Conservation (phyloP, 2,797 vertebrate species). For the Sarcophilus harrisii region DNA sequence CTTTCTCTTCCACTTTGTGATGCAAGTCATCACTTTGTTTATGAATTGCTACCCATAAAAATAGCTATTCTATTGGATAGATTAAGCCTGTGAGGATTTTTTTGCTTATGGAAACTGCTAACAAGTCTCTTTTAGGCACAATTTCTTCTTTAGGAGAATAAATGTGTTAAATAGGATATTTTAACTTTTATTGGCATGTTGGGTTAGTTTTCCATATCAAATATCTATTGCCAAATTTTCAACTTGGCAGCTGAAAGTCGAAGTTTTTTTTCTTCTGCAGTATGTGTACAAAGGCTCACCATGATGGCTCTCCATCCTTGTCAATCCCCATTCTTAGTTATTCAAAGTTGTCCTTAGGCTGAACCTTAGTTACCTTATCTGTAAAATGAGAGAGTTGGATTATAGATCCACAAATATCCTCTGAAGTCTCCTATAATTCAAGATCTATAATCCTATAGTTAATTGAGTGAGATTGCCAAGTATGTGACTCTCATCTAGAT, state of each 20-base stretch:
- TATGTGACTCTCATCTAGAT: neutral
- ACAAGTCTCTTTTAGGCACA: neutral
- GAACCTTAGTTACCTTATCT: neutral
- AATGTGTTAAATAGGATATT: neutral
- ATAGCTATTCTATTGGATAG: neutral
- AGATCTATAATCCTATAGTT: neutral
- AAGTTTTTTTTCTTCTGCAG: neutral
- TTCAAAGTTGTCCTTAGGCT: neutral
- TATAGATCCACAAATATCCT: neutral
- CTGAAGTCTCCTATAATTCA: neutral
- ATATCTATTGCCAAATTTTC: neutral
- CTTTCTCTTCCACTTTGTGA: neutral
- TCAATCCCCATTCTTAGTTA: neutral
- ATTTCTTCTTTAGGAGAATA: neutral
- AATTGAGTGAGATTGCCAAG: neutral
- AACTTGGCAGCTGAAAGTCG: neutral
- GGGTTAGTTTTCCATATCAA: neutral
- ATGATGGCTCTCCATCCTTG: neutral
- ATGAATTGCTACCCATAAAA: neutral
- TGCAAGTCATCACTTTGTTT: neutral
- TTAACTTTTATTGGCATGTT: neutral
- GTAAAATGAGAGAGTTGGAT: neutral
- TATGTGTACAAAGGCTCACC: neutral
- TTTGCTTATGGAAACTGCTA: neutral
- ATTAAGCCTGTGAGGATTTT: neutral